phyloP scores from a whole-genome alignment of 2,113 vertebrate species.

The Hemibagrus wyckioides region DNA sequence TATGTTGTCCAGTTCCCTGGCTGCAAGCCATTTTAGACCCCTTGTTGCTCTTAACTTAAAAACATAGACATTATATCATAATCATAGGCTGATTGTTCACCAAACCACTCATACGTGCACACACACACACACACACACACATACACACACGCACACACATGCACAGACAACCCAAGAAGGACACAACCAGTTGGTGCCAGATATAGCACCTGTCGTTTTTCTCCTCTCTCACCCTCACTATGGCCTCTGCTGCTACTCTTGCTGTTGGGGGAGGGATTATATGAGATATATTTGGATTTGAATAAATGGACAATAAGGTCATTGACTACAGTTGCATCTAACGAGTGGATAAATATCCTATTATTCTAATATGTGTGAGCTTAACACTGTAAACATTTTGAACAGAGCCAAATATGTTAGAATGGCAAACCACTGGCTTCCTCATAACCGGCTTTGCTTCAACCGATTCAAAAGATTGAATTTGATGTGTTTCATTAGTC shows the following conservation, averaged over 20 bases:
- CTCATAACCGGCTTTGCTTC: neutral
- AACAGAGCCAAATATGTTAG: neutral
- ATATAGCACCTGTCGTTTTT: constrained; percentile 65
- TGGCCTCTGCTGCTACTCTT: constrained; percentile 27
- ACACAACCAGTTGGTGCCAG: constrained; percentile 65
- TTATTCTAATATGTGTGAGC: neutral
- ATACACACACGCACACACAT: constrained; percentile 44
- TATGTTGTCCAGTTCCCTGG: neutral
- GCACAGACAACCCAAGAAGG: constrained; percentile 68
- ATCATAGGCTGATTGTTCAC: neutral
- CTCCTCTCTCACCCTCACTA: constrained; percentile 30
- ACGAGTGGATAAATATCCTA: neutral
- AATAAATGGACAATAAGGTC: constrained; percentile 36
- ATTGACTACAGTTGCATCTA: constrained; percentile 2
- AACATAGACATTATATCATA: neutral
- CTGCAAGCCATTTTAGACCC: neutral
- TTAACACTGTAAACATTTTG: neutral
- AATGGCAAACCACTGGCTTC: neutral
- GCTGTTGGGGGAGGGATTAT: constrained; percentile 1
- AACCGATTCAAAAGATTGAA: neutral
- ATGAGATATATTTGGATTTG: constrained; percentile 39
- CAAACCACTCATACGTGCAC: neutral
- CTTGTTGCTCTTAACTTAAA: neutral
- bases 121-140: neutral
- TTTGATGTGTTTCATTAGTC: neutral